A percentile compares a stretch with the other conserved stretches of the same genome.
These are phyloP conservation scores for Phragmatobia fuliginosa DNA, from an alignment of 2,888 invertebrate genomes.

Conservation along the genomic window DNA sequence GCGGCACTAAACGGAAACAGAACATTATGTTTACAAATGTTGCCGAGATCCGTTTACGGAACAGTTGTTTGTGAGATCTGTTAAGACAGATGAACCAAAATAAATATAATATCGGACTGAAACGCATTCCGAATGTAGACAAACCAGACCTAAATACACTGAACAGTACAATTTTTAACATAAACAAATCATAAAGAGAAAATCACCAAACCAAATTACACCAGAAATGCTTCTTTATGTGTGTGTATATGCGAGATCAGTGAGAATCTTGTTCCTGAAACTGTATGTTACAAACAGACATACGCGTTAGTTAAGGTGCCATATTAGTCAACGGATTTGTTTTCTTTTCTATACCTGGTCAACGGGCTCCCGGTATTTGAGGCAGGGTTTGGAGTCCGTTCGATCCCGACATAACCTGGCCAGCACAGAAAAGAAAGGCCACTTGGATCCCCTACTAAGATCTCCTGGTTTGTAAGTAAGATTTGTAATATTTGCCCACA, in stretches of 20 bases:
- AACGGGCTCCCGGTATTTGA: too few species aligned
- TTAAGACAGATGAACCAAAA: conserved; percentile 5
- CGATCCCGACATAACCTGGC: too few species aligned
- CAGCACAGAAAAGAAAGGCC: too few species aligned
- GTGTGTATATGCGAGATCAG: neutral
- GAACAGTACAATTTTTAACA: neutral
- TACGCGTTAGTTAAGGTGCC: neutral
- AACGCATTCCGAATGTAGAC: neutral
- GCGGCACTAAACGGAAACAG: conserved; percentile 2
- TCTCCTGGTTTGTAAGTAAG: too few species aligned
- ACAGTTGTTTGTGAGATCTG: neutral
- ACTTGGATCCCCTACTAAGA: too few species aligned
- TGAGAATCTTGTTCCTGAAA: neutral
- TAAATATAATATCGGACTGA: conserved; percentile 4
- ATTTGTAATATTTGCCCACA: too few species aligned
- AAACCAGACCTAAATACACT: conserved; percentile 1
- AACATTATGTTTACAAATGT: conserved; percentile 26
- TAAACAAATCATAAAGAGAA: neutral
- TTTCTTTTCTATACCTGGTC: too few species aligned
- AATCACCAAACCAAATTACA: neutral
- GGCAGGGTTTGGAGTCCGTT: too few species aligned
- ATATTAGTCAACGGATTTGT: neutral
- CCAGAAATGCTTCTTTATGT: neutral
- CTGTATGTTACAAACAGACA: neutral
- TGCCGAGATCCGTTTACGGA: conserved; percentile 7